phyloP scores from a whole-genome alignment of 2,797 vertebrate species.

The Pseudochirops cupreus region DNA sequence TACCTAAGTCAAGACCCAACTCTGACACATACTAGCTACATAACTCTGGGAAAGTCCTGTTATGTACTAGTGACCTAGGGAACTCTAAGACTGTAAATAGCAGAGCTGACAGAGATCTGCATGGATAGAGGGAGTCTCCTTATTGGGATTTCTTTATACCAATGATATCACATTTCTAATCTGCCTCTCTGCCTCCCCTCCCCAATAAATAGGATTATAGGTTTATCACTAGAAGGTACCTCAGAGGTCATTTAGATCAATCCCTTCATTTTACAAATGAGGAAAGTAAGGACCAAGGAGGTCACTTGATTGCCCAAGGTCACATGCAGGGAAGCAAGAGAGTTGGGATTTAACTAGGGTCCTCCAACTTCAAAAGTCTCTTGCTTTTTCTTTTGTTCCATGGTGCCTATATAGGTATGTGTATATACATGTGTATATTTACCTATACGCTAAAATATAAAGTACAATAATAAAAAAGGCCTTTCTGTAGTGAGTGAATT shows the following conservation, averaged over 20 bases:
- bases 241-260: background rate
- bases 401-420: background rate
- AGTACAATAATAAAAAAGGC: conserved; percentile 24
- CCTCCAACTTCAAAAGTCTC: no score
- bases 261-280: background rate
- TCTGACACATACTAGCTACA: no score
- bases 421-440: background rate
- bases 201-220: background rate
- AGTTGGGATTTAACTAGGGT: no score
- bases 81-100: no score
- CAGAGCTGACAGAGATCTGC: background rate
- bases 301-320: no score
- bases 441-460: conserved; percentile 3
- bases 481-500: conserved; percentile 38
- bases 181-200: no score
- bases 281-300: no score
- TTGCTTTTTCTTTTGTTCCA: no score
- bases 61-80: no score
- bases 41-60: no score
- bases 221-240: background rate
- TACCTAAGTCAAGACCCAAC: no score
- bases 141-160: background rate
- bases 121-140: background rate
- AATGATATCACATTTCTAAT: background rate
- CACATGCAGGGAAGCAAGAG: no score